A percentile compares a stretch with the other conserved stretches of the same genome.
Evolutionary conservation across 2,797 vertebrate species (phyloP).

Genomic region (Glyptemys insculpta): DNA sequence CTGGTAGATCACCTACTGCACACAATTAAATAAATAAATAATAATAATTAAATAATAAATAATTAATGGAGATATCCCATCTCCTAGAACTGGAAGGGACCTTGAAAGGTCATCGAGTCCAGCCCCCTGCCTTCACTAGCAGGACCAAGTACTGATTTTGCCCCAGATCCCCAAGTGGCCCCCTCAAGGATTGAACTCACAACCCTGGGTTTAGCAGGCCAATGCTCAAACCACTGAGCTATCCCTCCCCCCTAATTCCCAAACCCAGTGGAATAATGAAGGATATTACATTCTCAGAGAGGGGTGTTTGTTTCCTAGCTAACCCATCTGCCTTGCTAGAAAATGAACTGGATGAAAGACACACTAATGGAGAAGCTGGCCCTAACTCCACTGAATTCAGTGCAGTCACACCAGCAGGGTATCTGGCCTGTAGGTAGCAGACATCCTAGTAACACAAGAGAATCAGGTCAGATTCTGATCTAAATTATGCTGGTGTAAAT

Average conservation of each 20-base stretch:
- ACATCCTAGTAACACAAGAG: not conserved
- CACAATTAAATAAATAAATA: too few species aligned
- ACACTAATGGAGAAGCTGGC: slow-evolving; percentile 27
- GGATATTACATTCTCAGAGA: slow-evolving; percentile 35
- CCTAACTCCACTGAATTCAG: slow-evolving; percentile 3
- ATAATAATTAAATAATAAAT: too few species aligned
- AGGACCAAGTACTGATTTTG: too few species aligned
- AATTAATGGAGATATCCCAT: too few species aligned
- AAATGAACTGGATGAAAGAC: slow-evolving; percentile 60
- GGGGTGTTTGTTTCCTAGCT: not conserved
- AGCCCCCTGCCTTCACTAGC: too few species aligned
- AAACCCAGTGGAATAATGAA: slow-evolving; percentile 24
- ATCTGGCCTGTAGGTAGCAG: slow-evolving; percentile 26
- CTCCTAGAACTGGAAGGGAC: too few species aligned
- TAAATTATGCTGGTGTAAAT: not conserved
- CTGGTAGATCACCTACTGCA: not conserved
- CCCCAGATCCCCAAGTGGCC: too few species aligned
- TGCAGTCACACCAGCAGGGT: slow-evolving; percentile 4
- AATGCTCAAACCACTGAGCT: too few species aligned
- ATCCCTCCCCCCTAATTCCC: too few species aligned
- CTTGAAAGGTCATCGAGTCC: too few species aligned
- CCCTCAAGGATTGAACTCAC: too few species aligned
- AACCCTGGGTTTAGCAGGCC: too few species aligned
- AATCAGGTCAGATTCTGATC: slow-evolving; percentile 7
- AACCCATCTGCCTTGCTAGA: slow-evolving; percentile 20